These are phyloP conservation scores for Strigamia crassipes DNA, from an alignment of 2,888 invertebrate species.

Conservation along the genomic window DNA sequence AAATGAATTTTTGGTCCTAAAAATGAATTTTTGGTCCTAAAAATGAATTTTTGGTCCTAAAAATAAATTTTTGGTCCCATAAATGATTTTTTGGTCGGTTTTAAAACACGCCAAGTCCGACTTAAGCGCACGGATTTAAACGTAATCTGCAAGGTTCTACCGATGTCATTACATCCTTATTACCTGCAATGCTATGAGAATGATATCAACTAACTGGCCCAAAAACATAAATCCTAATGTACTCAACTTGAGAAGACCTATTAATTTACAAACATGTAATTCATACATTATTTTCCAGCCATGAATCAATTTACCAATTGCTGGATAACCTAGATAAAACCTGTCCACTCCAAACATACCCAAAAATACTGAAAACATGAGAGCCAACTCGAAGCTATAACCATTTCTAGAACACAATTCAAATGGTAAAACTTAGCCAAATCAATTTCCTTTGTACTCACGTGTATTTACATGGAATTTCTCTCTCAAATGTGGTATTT, in stretches of 20 bases:
- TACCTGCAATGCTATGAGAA: slow-evolving; percentile 92
- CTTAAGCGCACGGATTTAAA: no score
- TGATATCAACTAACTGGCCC: slow-evolving; percentile 88
- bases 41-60: no score
- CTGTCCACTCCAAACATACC: slow-evolving; percentile 98
- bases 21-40: no score
- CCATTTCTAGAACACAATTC: slow-evolving; percentile 74
- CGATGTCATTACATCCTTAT: no score
- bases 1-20: no score
- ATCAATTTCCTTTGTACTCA: slow-evolving; percentile 64
- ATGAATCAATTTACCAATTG: slow-evolving; percentile 66
- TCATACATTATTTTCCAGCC: no score
- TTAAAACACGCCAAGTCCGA: no score
- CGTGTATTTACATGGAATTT: slow-evolving; percentile 93
- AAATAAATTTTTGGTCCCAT: no score
- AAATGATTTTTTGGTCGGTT: no score
- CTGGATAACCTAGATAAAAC: slow-evolving; percentile 98
- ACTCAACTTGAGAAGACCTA: slow-evolving; percentile 85
- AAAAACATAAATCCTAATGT: slow-evolving; percentile 96
- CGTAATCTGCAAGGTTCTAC: no score
- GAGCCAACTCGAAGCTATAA: slow-evolving; percentile 86
- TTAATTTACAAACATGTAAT: not conserved
- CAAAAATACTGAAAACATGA: slow-evolving; percentile 91
- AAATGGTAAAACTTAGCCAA: not conserved
- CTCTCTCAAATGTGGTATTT: slow-evolving; percentile 77